These are phyloP conservation scores for Chloroceryle aenea DNA, from an alignment of 2,113 vertebrate species.

Conservation along the genomic window DNA sequence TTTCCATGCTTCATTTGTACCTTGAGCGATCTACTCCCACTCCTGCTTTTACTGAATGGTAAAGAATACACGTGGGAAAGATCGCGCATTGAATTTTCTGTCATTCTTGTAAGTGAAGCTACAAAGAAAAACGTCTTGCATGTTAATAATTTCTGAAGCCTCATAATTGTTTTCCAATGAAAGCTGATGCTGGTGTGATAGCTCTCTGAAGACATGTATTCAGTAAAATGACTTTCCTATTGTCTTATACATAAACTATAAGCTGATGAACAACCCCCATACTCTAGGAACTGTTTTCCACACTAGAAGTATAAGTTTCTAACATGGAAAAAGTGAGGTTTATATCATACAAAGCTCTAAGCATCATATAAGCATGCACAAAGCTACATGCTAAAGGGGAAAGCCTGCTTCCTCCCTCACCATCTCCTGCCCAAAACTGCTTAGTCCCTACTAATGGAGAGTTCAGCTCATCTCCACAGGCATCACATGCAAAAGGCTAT, in stretches of 20 bases:
- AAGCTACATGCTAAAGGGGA: background rate
- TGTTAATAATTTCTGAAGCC: constrained; percentile 12
- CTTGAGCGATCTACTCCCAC: background rate
- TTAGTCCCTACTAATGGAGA: background rate
- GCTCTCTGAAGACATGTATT: constrained; percentile 5
- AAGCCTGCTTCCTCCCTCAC: background rate
- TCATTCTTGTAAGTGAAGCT: background rate
- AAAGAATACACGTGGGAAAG: background rate
- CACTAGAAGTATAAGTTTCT: background rate
- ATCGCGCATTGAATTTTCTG: background rate
- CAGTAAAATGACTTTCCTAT: background rate
- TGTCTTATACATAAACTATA: background rate
- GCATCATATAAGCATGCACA: background rate
- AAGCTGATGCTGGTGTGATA: background rate
- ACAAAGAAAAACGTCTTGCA: constrained; percentile 13
- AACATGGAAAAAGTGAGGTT: background rate
- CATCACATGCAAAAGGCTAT: background rate
- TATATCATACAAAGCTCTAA: background rate
- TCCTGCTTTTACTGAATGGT: background rate
- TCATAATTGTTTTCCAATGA: background rate
- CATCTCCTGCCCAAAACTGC: background rate
- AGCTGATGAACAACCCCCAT: background rate
- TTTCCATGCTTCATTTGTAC: background rate
- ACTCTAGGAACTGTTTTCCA: background rate
- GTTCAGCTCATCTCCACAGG: background rate